Evolutionary conservation across 2,888 invertebrate species (phyloP).

Genomic region (Eupelmus urozonus): DNA sequence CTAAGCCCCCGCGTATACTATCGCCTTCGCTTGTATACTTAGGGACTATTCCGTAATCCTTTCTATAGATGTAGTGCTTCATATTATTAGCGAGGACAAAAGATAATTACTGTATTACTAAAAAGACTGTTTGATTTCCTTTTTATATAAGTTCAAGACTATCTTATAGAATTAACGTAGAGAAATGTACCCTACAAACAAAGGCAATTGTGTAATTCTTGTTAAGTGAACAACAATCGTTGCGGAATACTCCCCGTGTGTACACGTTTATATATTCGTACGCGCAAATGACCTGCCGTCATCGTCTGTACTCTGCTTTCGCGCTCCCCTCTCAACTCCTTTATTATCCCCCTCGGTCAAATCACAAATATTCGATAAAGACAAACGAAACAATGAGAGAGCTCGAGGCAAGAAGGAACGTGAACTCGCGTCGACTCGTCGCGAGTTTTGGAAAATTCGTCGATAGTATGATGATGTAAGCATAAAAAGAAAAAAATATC

Average conservation of each 20-base stretch:
- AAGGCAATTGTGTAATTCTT: too few species aligned
- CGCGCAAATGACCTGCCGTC: constrained; percentile 61
- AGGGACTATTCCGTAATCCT: neutral
- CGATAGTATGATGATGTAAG: neutral
- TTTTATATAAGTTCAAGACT: too few species aligned
- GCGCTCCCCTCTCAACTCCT: neutral
- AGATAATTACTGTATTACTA: neutral
- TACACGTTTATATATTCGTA: too few species aligned
- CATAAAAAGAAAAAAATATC: neutral
- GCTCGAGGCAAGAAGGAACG: neutral
- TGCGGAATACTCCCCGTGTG: too few species aligned
- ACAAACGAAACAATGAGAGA: neutral
- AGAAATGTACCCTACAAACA: too few species aligned
- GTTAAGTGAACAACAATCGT: too few species aligned
- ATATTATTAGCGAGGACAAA: neutral
- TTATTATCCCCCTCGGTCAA: neutral
- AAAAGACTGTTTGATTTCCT: too few species aligned
- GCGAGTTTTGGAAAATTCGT: neutral
- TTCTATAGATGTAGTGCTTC: too few species aligned
- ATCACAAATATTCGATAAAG: neutral
- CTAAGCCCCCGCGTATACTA: too few species aligned
- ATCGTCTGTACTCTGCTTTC: constrained; percentile 57
- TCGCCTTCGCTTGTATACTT: neutral
- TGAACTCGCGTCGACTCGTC: neutral
- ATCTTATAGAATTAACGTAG: too few species aligned